Conservation (phyloP, 2,797 vertebrate species). For the Hipposideros larvatus region DNA sequence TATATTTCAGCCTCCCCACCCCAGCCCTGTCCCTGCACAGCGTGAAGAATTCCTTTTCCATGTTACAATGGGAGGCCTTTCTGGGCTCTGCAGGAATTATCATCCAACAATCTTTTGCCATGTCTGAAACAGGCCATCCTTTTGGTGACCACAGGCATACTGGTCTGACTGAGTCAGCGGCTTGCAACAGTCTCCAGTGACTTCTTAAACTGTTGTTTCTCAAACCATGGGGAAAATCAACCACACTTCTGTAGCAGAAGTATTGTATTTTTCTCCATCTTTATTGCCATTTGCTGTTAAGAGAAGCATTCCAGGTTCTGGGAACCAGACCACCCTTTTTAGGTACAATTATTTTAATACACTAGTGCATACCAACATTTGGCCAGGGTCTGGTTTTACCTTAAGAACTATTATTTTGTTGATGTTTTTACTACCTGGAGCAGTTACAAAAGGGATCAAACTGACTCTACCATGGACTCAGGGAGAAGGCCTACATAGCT, state of each 20-base stretch:
- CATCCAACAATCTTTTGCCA: background rate
- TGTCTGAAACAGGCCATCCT: background rate
- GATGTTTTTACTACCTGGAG: conserved; percentile 18
- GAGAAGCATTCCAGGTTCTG: background rate
- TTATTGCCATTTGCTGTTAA: background rate
- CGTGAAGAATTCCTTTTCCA: background rate
- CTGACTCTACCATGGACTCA: background rate
- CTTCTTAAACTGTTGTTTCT: background rate
- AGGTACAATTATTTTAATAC: conserved; percentile 38
- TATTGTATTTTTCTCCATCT: background rate
- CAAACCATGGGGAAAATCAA: background rate
- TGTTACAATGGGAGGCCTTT: background rate
- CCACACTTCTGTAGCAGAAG: background rate
- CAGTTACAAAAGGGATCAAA: background rate
- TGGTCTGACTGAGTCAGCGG: background rate
- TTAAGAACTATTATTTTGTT: conserved; percentile 36
- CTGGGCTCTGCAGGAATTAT: background rate
- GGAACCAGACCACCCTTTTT: background rate
- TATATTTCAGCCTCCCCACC: background rate
- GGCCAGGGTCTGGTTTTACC: conserved; percentile 10
- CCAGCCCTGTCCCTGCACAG: background rate
- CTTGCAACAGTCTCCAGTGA: background rate
- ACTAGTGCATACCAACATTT: background rate
- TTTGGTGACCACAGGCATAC: background rate
- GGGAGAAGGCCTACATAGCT: background rate